Conservation (phyloP, 1,140 invertebrate genomes). For the Brachionus rotundiformis region DNA sequence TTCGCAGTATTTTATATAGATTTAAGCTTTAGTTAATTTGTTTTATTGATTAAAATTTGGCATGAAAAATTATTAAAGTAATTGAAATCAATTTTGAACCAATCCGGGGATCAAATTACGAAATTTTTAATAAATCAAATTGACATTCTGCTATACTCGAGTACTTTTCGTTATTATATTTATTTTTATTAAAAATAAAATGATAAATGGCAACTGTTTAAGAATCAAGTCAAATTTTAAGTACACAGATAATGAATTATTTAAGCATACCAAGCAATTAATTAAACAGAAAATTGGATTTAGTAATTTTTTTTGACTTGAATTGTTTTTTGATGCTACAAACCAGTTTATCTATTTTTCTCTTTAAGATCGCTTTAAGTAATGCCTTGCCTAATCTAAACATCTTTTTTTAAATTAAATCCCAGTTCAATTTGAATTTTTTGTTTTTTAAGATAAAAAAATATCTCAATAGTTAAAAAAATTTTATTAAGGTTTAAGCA, state of each 20-base stretch:
- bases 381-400: not conserved
- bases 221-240: not conserved
- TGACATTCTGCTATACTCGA: not conserved
- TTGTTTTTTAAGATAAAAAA: not conserved
- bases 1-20: too few relatives aligned
- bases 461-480: not conserved
- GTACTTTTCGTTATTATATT: not conserved
- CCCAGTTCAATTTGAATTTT: not conserved
- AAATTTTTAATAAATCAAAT: not conserved
- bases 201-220: not conserved
- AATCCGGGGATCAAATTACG: too few relatives aligned
- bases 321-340: not conserved
- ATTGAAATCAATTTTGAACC: too few relatives aligned
- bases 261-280: not conserved
- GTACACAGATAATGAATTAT: not conserved
- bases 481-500: not conserved
- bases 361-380: too few relatives aligned
- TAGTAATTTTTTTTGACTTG: not conserved
- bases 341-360: too few relatives aligned
- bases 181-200: not conserved
- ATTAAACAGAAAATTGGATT: conserved; percentile 3
- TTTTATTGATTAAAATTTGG: too few relatives aligned
- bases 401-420: not conserved
- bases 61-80: too few relatives aligned
- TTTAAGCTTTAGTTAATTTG: too few relatives aligned